Percentiles rank a stretch among this genome's conserved stretches.
These are phyloP conservation scores for Acleris literana DNA, from an alignment of 2,888 invertebrate genomes.

Conservation along the genomic window DNA sequence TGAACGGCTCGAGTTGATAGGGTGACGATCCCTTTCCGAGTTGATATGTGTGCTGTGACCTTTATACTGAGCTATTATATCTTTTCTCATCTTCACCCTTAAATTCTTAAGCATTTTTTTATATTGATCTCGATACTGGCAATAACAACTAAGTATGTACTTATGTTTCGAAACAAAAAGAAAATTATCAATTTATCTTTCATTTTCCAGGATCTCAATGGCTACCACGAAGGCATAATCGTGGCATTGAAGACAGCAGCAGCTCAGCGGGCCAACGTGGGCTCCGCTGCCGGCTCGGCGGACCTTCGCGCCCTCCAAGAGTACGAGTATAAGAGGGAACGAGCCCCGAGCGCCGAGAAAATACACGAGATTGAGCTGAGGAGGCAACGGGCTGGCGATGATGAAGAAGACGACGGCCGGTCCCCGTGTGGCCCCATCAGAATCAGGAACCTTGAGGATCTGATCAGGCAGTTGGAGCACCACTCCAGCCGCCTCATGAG, in stretches of 20 bases:
- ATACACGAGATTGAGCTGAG: slow-evolving; percentile 87
- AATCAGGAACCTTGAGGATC: slow-evolving; percentile 95
- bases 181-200: not conserved
- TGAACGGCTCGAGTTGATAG: too few species aligned
- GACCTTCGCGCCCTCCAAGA: slow-evolving; percentile 78
- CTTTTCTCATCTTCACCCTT: too few species aligned
- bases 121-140: too few species aligned
- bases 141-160: too few species aligned
- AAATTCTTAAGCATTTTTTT: too few species aligned
- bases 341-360: slow-evolving; percentile 88
- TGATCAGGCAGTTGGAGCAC: slow-evolving; percentile 94
- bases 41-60: too few species aligned
- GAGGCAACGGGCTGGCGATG: slow-evolving; percentile 80
- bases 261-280: slow-evolving; percentile 84
- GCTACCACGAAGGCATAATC: slow-evolving; percentile 95
- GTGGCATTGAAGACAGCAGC: slow-evolving; percentile 95
- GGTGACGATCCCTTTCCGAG: too few species aligned
- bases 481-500: slow-evolving; percentile 94
- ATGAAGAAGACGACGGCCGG: slow-evolving; percentile 89
- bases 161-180: too few species aligned
- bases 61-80: too few species aligned
- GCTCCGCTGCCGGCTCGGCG: slow-evolving; percentile 67
- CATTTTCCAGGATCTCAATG: slow-evolving; percentile 92
- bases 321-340: slow-evolving; percentile 83
- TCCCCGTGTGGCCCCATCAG: slow-evolving; percentile 91